Conservation (phyloP, 2,797 vertebrate genomes). For the Labroides dimidiatus region DNA sequence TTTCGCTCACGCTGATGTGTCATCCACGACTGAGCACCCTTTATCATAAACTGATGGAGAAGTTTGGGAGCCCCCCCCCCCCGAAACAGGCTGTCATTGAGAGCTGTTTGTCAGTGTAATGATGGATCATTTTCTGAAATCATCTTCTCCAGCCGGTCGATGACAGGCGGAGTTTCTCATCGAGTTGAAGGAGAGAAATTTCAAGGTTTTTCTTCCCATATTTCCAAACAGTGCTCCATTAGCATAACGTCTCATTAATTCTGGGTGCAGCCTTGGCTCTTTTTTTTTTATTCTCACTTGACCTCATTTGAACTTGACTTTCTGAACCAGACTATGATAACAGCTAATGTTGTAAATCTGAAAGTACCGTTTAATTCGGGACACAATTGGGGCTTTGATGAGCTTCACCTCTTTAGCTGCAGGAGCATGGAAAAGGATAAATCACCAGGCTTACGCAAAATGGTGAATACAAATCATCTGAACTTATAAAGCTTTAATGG, state of each 20-base stretch:
- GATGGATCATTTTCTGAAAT: constrained; percentile 20
- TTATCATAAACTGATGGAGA: constrained; percentile 15
- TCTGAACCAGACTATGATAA: constrained; percentile 43
- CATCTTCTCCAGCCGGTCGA: constrained; percentile 28
- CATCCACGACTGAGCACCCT: constrained; percentile 7
- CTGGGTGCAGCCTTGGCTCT: constrained; percentile 9
- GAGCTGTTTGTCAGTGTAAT: constrained; percentile 21
- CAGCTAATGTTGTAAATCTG: constrained; percentile 33
- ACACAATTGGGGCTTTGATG: neutral
- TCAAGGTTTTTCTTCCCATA: constrained; percentile 12
- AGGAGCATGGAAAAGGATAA: constrained; percentile 27
- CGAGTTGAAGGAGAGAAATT: constrained; percentile 21
- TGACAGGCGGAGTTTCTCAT: constrained; percentile 8
- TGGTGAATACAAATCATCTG: constrained; percentile 15
- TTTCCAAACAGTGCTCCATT: constrained; percentile 32
- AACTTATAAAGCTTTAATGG: constrained; percentile 6
- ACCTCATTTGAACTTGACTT: constrained; percentile 55
- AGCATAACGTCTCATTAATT: constrained; percentile 46
- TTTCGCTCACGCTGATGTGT: neutral
- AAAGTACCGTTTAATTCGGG: constrained; percentile 14
- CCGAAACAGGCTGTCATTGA: neutral
- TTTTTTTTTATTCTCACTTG: constrained; percentile 43
- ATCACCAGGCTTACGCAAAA: constrained; percentile 17
- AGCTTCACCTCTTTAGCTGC: constrained; percentile 16
- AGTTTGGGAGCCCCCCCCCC: neutral